Evolutionary conservation across 2,888 invertebrate species (phyloP).

Genomic region (Agrypnus murinus): DNA sequence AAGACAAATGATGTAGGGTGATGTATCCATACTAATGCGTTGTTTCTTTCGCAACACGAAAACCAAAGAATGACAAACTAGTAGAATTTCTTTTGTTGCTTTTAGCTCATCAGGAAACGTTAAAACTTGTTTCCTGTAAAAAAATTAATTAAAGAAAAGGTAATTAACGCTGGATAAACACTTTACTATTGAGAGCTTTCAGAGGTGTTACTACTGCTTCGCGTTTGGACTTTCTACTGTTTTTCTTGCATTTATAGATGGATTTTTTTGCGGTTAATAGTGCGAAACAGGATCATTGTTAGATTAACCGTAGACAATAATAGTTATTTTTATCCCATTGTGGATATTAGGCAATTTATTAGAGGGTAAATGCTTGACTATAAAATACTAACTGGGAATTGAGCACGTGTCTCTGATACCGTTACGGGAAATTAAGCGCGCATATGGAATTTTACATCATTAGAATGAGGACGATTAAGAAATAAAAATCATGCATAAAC

Average conservation of each 20-base stretch:
- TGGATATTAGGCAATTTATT: conserved; percentile 59
- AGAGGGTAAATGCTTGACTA: conserved; percentile 53
- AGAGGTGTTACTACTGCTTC: background rate
- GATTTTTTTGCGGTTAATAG: conserved; percentile 59
- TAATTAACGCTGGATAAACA: background rate
- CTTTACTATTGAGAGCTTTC: background rate
- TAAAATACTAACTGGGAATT: conserved; percentile 51
- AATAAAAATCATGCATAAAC: too few relatives aligned
- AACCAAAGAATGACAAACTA: conserved; percentile 42
- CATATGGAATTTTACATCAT: conserved; percentile 24
- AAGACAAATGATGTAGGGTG: conserved; percentile 70
- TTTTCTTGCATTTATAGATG: conserved; percentile 29
- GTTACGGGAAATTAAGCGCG: conserved; percentile 33
- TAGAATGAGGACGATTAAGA: background rate
- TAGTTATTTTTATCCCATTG: conserved; percentile 58
- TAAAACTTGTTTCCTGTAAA: background rate
- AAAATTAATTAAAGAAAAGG: background rate
- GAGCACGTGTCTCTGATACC: conserved; percentile 47
- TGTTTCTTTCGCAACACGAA: conserved; percentile 51
- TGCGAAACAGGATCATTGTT: conserved; percentile 61
- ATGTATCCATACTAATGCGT: conserved; percentile 68
- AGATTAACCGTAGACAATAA: conserved; percentile 62
- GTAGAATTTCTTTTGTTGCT: conserved; percentile 17
- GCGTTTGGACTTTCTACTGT: conserved; percentile 13
- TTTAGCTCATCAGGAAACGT: too few relatives aligned